Percentiles rank a stretch among this genome's conserved stretches.
Evolutionary conservation across 2,888 invertebrate genomes (phyloP).

Genomic region (Phanerotoma sp.): DNA sequence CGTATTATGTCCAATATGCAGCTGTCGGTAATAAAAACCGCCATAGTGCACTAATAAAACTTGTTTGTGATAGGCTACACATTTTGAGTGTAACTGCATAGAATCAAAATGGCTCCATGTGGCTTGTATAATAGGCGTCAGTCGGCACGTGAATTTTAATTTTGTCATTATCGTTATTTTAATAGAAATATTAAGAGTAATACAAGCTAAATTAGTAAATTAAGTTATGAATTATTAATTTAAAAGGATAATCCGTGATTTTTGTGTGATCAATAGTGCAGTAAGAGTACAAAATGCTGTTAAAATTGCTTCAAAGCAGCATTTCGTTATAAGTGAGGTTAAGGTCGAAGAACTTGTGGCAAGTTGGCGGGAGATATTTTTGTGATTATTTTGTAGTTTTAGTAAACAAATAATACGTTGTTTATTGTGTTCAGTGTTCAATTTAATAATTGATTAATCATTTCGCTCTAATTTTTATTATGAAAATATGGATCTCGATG

Average conservation of each 20-base stretch:
- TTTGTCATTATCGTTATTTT: neutral
- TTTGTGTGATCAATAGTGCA: neutral
- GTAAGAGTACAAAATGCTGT: neutral
- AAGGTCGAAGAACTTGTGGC: conserved; percentile 5
- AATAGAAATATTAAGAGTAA: neutral
- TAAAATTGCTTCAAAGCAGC: neutral
- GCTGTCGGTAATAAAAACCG: no score
- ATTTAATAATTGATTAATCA: conserved; percentile 7
- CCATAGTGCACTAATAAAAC: no score
- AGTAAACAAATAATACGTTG: neutral
- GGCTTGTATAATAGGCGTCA: conserved; percentile 6
- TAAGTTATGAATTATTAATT: neutral
- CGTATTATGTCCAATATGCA: no score
- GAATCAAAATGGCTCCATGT: conserved; percentile 2
- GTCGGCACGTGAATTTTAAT: conserved; percentile 13
- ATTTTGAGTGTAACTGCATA: no score
- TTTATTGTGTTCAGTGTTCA: neutral
- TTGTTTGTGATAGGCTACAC: no score
- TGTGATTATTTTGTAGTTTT: conserved; percentile 10
- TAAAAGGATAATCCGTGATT: neutral
- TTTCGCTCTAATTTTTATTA: conserved; percentile 3
- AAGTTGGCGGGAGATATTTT: conserved; percentile 41
- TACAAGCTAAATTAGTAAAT: conserved; percentile 1
- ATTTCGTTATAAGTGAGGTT: no score
- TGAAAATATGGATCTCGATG: conserved; percentile 43